Base-by-base conservation (phyloP, 2,113 vertebrate genomes). In the Sylvia atricapilla region DNA sequence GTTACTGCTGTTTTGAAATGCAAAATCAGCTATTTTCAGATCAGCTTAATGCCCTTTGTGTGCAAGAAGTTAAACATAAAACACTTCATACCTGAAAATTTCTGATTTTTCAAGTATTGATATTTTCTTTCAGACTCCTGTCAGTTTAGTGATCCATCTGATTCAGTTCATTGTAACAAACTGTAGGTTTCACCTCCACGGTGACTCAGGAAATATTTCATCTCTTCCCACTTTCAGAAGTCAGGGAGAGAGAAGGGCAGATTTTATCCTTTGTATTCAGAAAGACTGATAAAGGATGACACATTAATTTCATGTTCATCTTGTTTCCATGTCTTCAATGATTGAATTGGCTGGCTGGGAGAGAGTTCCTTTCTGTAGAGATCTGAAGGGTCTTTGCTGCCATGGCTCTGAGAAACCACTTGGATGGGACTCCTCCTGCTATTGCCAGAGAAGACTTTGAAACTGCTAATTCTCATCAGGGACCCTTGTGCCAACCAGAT, bases 91-190 rank as follows among this genome's bases (percentile, higher is more conserved):
- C 31, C 43, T 3, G 2, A 37, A 87, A 84, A 50, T 2, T 68
- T 33, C 56, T 73, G 46, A 60, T 62, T 93, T 92, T 94, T 86
- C 72, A 75, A 76, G 47, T 93, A 70, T 41, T 86, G 79, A 37
- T 83, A 33, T 86, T 89, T 92, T 83, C 55, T 90, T 96, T 88
- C 52, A 75, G 81, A 35, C 12, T 84, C 37, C 31, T 60, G 44
- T 59, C 84, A 78, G 64, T 77, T 72, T 60, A 50, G 55, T 77
- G 47, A 89, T 80, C 73, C 41, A 33, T 58, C 72, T 86, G 52
- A 86, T 70, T 27, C 52, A 59, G 52, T 75, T 89, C 41, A 24
- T 23, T 86, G 56, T 82, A 79, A 58, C 64, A 70, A 64, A 60
- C 60, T 25, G 9, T 14, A 75, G 55, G 52, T 86, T 94, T 92